Percentiles rank a stretch among this genome's conserved stretches.
Evolutionary conservation across 2,797 vertebrate genomes (phyloP).

Genomic region (Leucoraja ocellata): DNA sequence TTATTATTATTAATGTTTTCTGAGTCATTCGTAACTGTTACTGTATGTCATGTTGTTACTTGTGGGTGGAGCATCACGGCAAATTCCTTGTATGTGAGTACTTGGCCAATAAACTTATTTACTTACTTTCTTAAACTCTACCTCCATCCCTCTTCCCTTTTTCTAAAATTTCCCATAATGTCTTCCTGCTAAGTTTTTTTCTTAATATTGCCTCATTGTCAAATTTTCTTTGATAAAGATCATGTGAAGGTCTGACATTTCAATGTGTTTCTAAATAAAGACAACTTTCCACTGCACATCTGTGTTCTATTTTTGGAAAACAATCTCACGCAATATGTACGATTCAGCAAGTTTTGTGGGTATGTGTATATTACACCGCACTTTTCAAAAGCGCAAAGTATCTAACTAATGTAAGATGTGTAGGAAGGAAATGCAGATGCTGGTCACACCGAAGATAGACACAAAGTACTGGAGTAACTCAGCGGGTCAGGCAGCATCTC

Average conservation of each 20-base stretch:
- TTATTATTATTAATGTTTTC: no score
- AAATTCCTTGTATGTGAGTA: no score
- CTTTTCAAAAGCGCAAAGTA: neutral
- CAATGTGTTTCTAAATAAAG: neutral
- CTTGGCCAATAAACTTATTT: no score
- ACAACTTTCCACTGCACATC: neutral
- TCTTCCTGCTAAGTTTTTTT: neutral
- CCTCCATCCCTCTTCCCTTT: neutral
- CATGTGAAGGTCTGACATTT: neutral
- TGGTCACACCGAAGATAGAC: no score
- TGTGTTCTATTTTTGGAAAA: neutral
- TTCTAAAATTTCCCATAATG: neutral
- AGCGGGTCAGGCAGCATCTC: no score
- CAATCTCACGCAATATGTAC: neutral
- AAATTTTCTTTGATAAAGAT: neutral
- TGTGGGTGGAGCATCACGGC: no score
- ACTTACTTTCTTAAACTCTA: no score
- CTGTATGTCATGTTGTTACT: no score
- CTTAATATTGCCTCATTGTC: neutral
- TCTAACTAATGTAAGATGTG: no score
- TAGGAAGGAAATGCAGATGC: no score
- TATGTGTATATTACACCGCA: neutral
- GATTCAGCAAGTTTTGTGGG: neutral
- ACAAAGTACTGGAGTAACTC: no score
- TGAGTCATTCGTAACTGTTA: no score